A percentile compares a stretch with the other conserved stretches of the same genome.
Conservation (phyloP, 2,888 invertebrate species). For the Epinotia nisella region DNA sequence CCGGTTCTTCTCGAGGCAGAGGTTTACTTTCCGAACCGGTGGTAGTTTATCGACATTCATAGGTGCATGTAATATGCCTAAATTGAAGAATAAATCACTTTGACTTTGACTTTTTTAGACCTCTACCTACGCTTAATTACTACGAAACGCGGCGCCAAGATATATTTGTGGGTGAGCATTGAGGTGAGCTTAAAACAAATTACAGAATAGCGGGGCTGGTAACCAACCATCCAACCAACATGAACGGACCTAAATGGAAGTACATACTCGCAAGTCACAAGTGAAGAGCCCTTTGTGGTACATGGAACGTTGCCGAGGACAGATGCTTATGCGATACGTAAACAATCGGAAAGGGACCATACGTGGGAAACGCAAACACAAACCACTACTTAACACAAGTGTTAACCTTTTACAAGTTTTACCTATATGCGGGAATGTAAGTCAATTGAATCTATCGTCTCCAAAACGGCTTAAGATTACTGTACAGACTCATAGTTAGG, state of each 20-base stretch:
- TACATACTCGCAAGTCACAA: not conserved
- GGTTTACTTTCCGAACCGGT: too few species aligned
- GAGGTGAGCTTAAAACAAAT: too few species aligned
- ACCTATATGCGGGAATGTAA: constrained; percentile 38
- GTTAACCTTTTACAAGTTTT: constrained; percentile 44
- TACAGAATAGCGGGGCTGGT: too few species aligned
- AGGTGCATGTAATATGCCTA: too few species aligned
- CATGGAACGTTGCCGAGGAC: constrained; percentile 28
- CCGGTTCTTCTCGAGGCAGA: too few species aligned
- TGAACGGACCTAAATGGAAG: not conserved
- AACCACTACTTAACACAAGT: constrained; percentile 53
- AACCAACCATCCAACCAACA: not conserved
- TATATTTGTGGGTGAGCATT: too few species aligned
- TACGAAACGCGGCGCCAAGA: too few species aligned
- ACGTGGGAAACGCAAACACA: constrained; percentile 69
- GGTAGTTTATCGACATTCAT: too few species aligned
- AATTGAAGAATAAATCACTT: too few species aligned
- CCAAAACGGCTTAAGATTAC: constrained; percentile 6
- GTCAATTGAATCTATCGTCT: constrained; percentile 24
- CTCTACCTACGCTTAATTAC: too few species aligned
- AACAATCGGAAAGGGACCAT: constrained; percentile 57
- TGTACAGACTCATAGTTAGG: not conserved
- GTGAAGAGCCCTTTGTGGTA: constrained; percentile 23
- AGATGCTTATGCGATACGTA: constrained; percentile 46
- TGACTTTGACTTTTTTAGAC: too few species aligned